Evolutionary conservation across 2,888 invertebrate genomes (phyloP).

Genomic region (Biston stratarius): DNA sequence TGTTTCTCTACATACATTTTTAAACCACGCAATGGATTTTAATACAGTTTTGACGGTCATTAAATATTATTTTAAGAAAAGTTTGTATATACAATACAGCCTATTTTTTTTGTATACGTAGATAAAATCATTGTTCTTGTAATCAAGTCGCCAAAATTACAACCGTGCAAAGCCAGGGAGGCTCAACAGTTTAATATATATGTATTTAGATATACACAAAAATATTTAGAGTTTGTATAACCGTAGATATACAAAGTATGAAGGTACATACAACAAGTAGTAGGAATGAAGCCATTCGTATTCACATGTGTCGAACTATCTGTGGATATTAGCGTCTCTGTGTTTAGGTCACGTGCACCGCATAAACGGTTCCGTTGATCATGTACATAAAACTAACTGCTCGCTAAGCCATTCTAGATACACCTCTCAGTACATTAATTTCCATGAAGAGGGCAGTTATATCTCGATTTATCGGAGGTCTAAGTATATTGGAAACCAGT

Average conservation of each 20-base stretch:
- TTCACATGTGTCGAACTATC: conserved; percentile 31
- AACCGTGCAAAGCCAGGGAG: no score
- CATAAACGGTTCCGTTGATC: conserved; percentile 35
- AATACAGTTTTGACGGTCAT: no score
- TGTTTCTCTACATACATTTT: no score
- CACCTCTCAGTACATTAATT: conserved; percentile 28
- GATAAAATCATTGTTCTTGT: no score
- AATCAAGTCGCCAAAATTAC: no score
- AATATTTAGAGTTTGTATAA: no score
- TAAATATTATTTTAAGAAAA: no score
- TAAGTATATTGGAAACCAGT: conserved; percentile 37
- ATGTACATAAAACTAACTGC: conserved; percentile 38
- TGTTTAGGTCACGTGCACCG: conserved; percentile 31
- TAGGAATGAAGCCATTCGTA: conserved; percentile 29
- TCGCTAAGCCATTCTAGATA: conserved; percentile 25
- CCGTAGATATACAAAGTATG: neutral
- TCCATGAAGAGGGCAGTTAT: conserved; percentile 27
- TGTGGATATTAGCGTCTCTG: conserved; percentile 25
- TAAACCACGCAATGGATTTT: no score
- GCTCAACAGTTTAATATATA: no score
- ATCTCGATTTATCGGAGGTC: conserved; percentile 37
- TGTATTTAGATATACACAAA: no score
- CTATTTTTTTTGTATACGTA: no score
- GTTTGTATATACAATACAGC: no score
- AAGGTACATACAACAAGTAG: neutral